Conservation (phyloP, 2,888 invertebrate species). For the Halocaridina rubra region DNA sequence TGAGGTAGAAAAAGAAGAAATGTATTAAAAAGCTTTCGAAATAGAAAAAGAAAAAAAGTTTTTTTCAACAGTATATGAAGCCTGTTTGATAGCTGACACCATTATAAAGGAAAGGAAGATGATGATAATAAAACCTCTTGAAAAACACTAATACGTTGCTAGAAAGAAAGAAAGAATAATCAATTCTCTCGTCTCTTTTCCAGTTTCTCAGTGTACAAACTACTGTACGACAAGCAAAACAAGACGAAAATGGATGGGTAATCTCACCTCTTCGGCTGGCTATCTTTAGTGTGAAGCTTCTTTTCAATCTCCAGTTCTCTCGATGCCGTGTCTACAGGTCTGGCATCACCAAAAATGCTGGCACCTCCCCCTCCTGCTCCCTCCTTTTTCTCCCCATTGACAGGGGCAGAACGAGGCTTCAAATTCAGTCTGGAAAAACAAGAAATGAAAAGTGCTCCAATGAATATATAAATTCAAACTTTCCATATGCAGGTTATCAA, state of each 20-base stretch:
- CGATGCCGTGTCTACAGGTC: slow-evolving; percentile 51
- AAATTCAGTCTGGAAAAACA: background rate
- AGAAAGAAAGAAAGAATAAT: background rate
- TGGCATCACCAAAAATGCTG: slow-evolving; percentile 50
- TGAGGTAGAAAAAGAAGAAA: too few species aligned
- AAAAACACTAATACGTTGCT: background rate
- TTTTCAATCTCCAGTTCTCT: slow-evolving; percentile 51
- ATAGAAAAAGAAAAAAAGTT: too few species aligned
- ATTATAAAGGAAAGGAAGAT: too few species aligned
- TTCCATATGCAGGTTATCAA: too few species aligned
- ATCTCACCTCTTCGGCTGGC: background rate
- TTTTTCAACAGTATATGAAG: too few species aligned
- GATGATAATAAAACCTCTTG: too few species aligned
- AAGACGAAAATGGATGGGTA: too few species aligned
- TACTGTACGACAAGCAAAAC: background rate
- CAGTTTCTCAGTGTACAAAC: background rate
- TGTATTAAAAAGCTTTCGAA: too few species aligned
- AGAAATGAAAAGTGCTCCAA: background rate
- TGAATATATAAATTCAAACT: background rate
- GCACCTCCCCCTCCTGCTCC: slow-evolving; percentile 20
- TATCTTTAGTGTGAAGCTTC: slow-evolving; percentile 17
- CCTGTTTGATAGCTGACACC: too few species aligned
- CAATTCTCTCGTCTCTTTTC: background rate
- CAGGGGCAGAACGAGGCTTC: background rate
- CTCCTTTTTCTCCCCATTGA: background rate